Evolutionary conservation across 2,113 vertebrate genomes (phyloP).

Genomic region (Bos javanicus): DNA sequence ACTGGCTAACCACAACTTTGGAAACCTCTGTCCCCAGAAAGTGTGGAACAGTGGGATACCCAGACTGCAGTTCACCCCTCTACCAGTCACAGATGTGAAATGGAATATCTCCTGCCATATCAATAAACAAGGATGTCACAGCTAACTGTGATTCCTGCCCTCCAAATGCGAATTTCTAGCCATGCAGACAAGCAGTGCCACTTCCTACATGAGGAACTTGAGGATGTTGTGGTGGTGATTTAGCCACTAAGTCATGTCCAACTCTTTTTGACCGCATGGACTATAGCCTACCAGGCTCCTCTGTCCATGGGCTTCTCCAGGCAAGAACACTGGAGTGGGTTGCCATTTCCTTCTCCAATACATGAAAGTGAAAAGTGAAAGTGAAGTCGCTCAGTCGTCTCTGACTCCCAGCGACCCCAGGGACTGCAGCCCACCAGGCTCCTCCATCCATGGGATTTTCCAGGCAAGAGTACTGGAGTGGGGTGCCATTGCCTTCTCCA

Average conservation of each 20-base stretch:
- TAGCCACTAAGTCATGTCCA: background rate
- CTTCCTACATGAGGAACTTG: background rate
- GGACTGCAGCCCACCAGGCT: too few relatives aligned
- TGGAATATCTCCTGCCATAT: background rate
- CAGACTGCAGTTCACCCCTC: background rate
- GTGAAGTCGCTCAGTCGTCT: too few relatives aligned
- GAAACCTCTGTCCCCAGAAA: background rate
- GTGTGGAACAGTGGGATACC: background rate
- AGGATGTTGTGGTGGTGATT: background rate
- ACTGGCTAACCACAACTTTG: background rate
- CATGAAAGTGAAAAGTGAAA: too few relatives aligned
- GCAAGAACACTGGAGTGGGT: background rate
- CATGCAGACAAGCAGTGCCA: background rate
- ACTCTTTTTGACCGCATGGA: background rate
- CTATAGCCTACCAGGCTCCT: background rate
- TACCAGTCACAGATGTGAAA: background rate
- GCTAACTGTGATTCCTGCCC: background rate
- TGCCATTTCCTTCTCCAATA: background rate
- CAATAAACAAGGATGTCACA: background rate
- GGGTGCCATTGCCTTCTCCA: too few relatives aligned
- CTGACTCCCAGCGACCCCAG: rapidly evolving
- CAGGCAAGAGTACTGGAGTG: too few relatives aligned
- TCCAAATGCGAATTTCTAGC: background rate
- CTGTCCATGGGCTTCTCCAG: background rate
- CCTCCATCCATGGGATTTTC: too few relatives aligned